Evolutionary conservation across 2,797 vertebrate species (phyloP).

Genomic region (Martes flavigula): DNA sequence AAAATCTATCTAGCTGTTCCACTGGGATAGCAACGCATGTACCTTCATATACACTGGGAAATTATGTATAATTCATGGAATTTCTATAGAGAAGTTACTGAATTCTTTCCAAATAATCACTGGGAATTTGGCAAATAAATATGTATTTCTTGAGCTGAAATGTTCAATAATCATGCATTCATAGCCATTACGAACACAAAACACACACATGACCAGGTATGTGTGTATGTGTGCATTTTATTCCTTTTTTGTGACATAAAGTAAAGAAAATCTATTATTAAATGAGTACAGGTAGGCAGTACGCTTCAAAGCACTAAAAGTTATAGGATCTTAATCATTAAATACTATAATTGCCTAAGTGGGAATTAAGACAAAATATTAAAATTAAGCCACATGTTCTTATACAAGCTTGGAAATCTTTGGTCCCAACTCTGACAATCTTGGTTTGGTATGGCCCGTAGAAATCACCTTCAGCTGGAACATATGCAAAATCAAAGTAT

Average conservation of each 20-base stretch:
- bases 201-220: not conserved
- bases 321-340: not conserved
- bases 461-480: not conserved
- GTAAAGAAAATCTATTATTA: not conserved
- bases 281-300: not conserved
- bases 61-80: not conserved
- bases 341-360: not conserved
- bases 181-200: not conserved
- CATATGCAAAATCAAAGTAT: not conserved
- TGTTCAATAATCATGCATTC: not conserved
- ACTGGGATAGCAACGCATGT: not conserved
- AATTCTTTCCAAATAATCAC: not conserved
- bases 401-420: not conserved
- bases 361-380: not conserved
- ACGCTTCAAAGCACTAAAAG: not conserved
- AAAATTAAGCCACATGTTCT: slow-evolving; percentile 27
- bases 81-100: not conserved
- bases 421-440: not conserved
- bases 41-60: not conserved
- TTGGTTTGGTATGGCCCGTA: not conserved
- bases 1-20: not conserved
- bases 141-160: not conserved
- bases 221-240: not conserved
- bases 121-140: not conserved
- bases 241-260: not conserved